Conservation (phyloP, 2,113 vertebrate genomes). For the Corythoichthys haematopterus region DNA sequence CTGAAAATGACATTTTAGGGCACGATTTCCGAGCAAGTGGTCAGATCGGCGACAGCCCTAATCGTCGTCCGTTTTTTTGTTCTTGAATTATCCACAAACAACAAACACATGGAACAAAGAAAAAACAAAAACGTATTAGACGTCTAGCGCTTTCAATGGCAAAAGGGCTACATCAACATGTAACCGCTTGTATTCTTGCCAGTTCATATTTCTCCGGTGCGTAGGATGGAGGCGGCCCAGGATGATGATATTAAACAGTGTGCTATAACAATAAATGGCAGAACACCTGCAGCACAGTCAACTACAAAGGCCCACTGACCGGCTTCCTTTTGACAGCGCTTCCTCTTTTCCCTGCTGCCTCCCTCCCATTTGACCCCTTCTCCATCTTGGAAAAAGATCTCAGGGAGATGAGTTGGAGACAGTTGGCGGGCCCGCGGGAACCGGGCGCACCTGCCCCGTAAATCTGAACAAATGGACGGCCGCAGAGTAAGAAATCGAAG, state of each 20-base stretch:
- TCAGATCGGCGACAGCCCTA: no score
- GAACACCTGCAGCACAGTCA: conserved; percentile 78
- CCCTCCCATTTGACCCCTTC: conserved; percentile 65
- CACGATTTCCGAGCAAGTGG: no score
- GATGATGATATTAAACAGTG: conserved; percentile 66
- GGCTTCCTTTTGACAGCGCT: conserved; percentile 65
- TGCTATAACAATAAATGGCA: conserved; percentile 71
- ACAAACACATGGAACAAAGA: no score
- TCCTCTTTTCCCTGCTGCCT: conserved; percentile 54
- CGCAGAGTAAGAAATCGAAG: background rate
- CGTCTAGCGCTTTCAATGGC: no score
- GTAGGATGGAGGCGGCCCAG: background rate
- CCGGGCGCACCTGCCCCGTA: background rate
- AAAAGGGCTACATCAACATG: background rate
- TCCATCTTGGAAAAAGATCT: conserved; percentile 75
- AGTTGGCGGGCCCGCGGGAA: conserved; percentile 7
- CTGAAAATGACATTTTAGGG: no score
- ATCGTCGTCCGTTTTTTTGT: no score
- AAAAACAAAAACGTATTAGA: no score
- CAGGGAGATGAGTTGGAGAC: background rate
- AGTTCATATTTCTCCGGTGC: conserved; percentile 17
- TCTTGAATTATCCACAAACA: no score
- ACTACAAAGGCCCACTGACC: conserved; percentile 72
- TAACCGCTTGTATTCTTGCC: background rate
- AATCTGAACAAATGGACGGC: background rate